Evolutionary conservation across 2,888 invertebrate genomes (phyloP).

Genomic region (Cremastobaeus sp.): DNA sequence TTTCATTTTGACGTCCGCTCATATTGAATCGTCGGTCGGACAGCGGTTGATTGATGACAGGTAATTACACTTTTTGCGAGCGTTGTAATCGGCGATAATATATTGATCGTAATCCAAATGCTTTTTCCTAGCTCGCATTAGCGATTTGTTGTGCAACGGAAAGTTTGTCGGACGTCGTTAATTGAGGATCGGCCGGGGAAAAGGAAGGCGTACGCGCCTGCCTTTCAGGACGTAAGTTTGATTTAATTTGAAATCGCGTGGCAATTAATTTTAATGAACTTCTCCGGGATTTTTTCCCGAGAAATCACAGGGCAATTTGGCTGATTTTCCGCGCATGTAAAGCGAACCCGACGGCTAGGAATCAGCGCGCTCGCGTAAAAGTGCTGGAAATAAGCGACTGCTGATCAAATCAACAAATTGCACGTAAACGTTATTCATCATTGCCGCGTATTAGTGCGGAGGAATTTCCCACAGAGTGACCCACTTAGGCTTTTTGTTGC

Average conservation of each 20-base stretch:
- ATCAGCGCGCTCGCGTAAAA: slow-evolving; percentile 1
- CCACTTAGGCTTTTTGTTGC: slow-evolving; percentile 58
- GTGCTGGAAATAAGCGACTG: too few relatives aligned
- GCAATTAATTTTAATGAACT: slow-evolving; percentile 38
- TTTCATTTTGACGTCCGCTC: slow-evolving; percentile 50
- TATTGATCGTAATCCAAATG: slow-evolving; percentile 75
- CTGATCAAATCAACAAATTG: slow-evolving; percentile 48
- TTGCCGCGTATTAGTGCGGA: slow-evolving; percentile 47
- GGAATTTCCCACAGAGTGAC: slow-evolving; percentile 60
- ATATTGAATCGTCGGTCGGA: slow-evolving; percentile 49
- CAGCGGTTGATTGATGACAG: slow-evolving; percentile 73
- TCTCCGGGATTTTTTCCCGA: too few relatives aligned
- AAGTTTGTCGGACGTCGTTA: slow-evolving; percentile 62
- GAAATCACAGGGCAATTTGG: too few relatives aligned
- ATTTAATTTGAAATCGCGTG: slow-evolving; percentile 40
- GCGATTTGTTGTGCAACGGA: slow-evolving; percentile 69
- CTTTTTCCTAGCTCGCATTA: slow-evolving; percentile 75
- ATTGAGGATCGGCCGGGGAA: slow-evolving; percentile 40
- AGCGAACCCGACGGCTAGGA: slow-evolving; percentile 15
- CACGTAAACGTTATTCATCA: slow-evolving; percentile 53
- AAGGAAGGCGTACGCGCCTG: too few relatives aligned
- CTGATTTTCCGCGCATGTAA: too few relatives aligned
- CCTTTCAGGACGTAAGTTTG: too few relatives aligned
- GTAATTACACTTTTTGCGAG: slow-evolving; percentile 74
- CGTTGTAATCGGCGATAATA: slow-evolving; percentile 77